Evolutionary conservation across 37 sponge, comb jelly and placozoan species (phyloP).

Genomic region (Beroe ovata): DNA sequence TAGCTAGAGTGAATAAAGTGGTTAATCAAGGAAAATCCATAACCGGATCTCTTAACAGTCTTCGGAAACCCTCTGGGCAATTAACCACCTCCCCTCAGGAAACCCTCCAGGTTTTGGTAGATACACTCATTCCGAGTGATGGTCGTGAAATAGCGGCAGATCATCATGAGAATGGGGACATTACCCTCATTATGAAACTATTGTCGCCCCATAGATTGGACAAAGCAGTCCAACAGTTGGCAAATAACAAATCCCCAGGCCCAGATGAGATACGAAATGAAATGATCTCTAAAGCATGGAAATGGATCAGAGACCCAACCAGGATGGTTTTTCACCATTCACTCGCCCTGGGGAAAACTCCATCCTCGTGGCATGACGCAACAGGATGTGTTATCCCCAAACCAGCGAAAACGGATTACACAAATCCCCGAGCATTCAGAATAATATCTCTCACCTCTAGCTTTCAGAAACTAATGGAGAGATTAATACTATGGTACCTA

Average conservation of each 20-base stretch:
- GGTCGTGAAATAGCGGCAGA: too few species aligned
- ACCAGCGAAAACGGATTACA: neutral
- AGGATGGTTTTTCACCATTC: neutral
- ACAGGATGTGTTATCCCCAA: neutral
- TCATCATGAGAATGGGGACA: too few species aligned
- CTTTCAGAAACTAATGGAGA: neutral
- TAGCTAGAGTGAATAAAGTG: too few species aligned
- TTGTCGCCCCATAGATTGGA: too few species aligned
- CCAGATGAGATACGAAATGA: conserved; percentile 3
- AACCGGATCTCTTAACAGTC: too few species aligned
- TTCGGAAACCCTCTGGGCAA: too few species aligned
- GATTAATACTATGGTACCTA: neutral
- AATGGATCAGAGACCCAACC: neutral
- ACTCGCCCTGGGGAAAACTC: neutral
- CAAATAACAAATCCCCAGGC: neutral
- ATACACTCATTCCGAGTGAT: too few species aligned
- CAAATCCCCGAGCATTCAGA: conserved; percentile 14
- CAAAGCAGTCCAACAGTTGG: neutral
- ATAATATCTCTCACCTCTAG: neutral
- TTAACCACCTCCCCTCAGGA: too few species aligned
- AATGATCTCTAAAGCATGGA: neutral
- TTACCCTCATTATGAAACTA: too few species aligned
- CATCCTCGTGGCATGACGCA: neutral
- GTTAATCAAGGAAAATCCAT: too few species aligned
- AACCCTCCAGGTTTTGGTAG: too few species aligned